These are phyloP conservation scores for Prionace glauca DNA, from an alignment of 2,797 vertebrate species.

Conservation along the genomic window DNA sequence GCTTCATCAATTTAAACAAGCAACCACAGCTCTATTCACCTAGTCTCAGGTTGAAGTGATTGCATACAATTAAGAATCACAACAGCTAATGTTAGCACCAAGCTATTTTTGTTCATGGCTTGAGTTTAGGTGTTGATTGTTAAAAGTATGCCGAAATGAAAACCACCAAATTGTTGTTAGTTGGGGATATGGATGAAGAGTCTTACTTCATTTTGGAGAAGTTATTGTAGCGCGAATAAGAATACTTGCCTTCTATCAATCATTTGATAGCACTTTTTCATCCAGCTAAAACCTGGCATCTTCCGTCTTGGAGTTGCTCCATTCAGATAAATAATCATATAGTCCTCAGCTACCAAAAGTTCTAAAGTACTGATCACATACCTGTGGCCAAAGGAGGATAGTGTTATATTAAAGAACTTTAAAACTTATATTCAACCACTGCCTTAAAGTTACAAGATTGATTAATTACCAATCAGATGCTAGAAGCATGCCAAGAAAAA, in stretches of 20 bases:
- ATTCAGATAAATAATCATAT: conserved; percentile 95
- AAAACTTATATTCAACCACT: conserved; percentile 26
- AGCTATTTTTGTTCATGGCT: neutral
- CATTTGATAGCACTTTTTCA: conserved; percentile 98
- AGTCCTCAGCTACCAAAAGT: conserved; percentile 96
- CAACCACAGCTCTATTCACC: neutral
- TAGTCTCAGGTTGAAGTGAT: neutral
- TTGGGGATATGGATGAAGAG: neutral
- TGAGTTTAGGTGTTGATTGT: neutral
- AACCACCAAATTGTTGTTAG: neutral
- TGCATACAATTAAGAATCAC: neutral
- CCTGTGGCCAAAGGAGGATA: conserved; percentile 53
- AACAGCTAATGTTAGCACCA: neutral
- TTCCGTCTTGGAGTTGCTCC: conserved; percentile 91
- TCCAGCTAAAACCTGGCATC: conserved; percentile 93
- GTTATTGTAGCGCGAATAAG: neutral
- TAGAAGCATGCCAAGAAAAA: neutral
- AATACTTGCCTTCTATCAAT: conserved; percentile 79
- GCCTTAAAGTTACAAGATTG: neutral
- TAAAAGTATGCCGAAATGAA: neutral
- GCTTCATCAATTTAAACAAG: neutral
- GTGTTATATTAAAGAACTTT: neutral
- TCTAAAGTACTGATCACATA: conserved; percentile 97
- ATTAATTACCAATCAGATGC: neutral
- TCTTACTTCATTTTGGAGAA: neutral